Percentiles rank a stretch among this genome's conserved stretches.
phyloP scores from a whole-genome alignment of 2,113 vertebrate genomes.

The Forbesichthys agassizii region DNA sequence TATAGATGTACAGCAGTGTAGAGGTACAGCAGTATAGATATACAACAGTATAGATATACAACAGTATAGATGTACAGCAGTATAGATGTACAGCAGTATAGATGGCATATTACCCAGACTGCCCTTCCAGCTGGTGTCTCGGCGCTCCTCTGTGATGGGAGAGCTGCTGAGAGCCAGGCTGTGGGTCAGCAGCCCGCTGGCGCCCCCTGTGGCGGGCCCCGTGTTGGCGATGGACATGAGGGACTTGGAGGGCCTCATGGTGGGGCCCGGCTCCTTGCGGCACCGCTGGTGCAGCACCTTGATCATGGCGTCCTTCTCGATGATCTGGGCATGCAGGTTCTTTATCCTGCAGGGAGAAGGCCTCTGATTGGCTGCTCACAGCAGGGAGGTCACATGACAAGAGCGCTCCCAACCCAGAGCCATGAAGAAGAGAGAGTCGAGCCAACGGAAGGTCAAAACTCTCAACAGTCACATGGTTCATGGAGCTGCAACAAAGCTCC shows the following conservation, averaged over 20 bases:
- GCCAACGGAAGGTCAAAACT: too few relatives aligned
- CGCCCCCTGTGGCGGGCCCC: slow-evolving; percentile 35
- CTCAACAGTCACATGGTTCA: too few relatives aligned
- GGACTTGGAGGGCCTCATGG: slow-evolving; percentile 96
- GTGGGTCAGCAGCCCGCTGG: slow-evolving; percentile 83
- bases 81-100: too few relatives aligned
- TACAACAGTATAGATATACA: too few relatives aligned
- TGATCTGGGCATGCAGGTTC: slow-evolving; percentile 97
- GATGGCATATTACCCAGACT: slow-evolving; percentile 84
- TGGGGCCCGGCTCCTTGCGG: slow-evolving; percentile 88
- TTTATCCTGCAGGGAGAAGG: slow-evolving; percentile 83
- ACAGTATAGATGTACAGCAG: too few relatives aligned
- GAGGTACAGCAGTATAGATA: too few relatives aligned
- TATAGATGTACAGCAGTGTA: too few relatives aligned
- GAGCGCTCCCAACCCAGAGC: too few relatives aligned
- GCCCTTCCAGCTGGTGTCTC: slow-evolving; percentile 95
- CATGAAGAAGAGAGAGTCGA: too few relatives aligned
- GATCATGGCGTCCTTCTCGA: slow-evolving; percentile 99
- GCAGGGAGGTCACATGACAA: too few relatives aligned
- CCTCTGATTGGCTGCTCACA: too few relatives aligned
- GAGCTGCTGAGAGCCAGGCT: slow-evolving; percentile 87
- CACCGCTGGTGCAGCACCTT: slow-evolving; percentile 98
- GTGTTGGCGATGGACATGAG: slow-evolving; percentile 96
- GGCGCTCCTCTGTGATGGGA: slow-evolving; percentile 92
- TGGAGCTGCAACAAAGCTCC: too few relatives aligned